phyloP scores from a whole-genome alignment of 92 coral and sea anemone species.

The Epizoanthus ramosus region DNA sequence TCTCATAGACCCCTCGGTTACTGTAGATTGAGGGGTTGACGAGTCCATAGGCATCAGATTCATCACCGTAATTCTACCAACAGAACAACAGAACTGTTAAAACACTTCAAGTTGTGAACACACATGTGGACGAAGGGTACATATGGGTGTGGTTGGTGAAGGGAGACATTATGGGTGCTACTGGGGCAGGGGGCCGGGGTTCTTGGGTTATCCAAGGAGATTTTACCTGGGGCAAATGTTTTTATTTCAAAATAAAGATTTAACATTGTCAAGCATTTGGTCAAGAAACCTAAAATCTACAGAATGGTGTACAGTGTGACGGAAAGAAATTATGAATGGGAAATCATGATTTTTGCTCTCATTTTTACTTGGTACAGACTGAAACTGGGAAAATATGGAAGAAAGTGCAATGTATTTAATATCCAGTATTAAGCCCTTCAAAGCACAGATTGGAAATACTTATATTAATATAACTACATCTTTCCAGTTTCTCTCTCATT shows the following conservation, averaged over 20 bases:
- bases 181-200: neutral
- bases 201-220: neutral
- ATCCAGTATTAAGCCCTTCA: too few species aligned
- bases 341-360: too few species aligned
- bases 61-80: conserved; percentile 94
- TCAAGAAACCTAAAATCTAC: neutral
- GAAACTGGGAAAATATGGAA: too few species aligned
- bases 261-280: neutral
- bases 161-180: neutral
- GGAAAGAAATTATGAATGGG: neutral
- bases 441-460: too few species aligned
- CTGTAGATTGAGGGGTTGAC: conserved; percentile 95
- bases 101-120: too few species aligned
- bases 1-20: conserved; percentile 90
- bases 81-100: neutral
- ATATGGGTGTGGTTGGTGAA: neutral
- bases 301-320: neutral
- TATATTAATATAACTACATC: too few species aligned
- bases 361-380: too few species aligned
- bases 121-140: neutral
- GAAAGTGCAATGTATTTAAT: too few species aligned
- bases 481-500: too few species aligned
- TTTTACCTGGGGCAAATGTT: neutral
- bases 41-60: conserved; percentile 97
- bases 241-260: neutral